phyloP scores from a whole-genome alignment of 2,888 invertebrate species.

The Stegophylla sp. region DNA sequence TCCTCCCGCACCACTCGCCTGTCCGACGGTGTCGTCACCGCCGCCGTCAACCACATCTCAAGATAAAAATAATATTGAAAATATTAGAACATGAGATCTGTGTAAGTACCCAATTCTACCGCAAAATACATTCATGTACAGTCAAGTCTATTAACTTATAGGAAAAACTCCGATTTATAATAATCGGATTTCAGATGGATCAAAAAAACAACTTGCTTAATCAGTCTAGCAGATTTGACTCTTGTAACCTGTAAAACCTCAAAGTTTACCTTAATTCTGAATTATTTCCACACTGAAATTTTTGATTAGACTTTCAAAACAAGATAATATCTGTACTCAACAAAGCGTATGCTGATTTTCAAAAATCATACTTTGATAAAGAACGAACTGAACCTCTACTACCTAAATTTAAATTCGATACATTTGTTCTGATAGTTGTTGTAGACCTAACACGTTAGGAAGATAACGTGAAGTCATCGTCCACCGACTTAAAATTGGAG shows the following conservation, averaged over 20 bases:
- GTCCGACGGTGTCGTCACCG: no score
- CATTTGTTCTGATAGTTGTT: neutral
- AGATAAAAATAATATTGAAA: no score
- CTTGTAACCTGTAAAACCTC: neutral
- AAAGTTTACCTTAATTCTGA: constrained; percentile 2
- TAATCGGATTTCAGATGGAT: neutral
- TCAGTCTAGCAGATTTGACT: neutral
- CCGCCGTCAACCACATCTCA: no score
- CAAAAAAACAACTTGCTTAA: neutral
- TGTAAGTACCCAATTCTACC: neutral
- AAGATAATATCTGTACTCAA: neutral
- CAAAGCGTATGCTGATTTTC: neutral
- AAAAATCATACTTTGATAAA: constrained; percentile 8
- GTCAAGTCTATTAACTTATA: neutral
- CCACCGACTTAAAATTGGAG: neutral
- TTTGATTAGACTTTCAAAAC: neutral
- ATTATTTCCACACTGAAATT: constrained; percentile 7
- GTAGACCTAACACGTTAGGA: neutral
- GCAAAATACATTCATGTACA: neutral
- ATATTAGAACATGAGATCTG: no score
- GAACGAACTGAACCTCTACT: neutral
- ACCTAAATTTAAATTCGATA: neutral
- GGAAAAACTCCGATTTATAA: neutral
- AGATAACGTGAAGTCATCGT: neutral
- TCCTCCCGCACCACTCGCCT: no score